Evolutionary conservation across 2,113 vertebrate species (phyloP), one percentile per base, ranked within the genome.

Genomic region (Stigmatopora argus): DNA sequence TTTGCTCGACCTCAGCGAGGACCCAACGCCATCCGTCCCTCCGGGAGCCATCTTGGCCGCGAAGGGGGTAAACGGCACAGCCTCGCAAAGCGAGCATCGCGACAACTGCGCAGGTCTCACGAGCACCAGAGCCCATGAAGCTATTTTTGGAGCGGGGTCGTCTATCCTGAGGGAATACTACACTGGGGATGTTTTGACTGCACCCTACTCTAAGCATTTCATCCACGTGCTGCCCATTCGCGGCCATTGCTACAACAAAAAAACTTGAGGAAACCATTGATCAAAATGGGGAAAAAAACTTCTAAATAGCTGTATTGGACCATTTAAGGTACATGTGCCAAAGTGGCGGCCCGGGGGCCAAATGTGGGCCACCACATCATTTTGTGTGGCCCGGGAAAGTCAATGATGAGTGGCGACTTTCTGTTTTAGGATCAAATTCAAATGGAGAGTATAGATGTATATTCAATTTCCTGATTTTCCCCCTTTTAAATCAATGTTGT

Each of bases 131-230:
- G 58, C 46, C 26, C 53, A 44, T 18, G 35, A 13, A 45, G 72
- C 77, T 80, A 82, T 83, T 79, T 82, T 62, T 80, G 67, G 65
- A 73, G 60, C 57, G 31, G 31, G 14, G 55, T 18, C 35, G 47
- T 21, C 66, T 70, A 35, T 82, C 73, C 69, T 51, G 1, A 17
- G 63, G 73, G 56, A 6, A 13, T 65, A 41, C 62, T 31, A 41
- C 51, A n/a, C 46, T 53, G 34, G 56, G 52, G 35, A 34, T 66
- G 58, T 60, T 62, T 31, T 64, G 0, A 63, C 5, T 12, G 57
- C 38, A 4, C 31, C 51, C 5, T 47, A 53, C 64, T 44, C 17
- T 18, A 44, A 21, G n/a, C 51, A 12, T 62, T 52, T 58, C 9
- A 73, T 12, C 9, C 58, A 58, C 69, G 52, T 14, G 35, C 1